These are phyloP conservation scores for Heliconius eleuchia DNA, from an alignment of 1,140 invertebrate genomes.

Conservation along the genomic window DNA sequence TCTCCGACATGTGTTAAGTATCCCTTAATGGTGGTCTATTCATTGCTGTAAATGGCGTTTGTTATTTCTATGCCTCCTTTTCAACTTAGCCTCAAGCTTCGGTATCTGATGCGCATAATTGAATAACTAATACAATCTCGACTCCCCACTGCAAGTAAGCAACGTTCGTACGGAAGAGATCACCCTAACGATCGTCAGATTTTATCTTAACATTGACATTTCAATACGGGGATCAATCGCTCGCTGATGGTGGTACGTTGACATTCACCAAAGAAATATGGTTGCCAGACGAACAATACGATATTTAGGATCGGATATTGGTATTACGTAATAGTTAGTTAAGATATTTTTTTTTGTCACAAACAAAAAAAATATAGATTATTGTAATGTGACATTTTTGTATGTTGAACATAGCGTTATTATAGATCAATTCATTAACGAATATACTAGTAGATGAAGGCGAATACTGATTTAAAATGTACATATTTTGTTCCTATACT, in stretches of 20 bases:
- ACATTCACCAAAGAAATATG: constrained; percentile 28
- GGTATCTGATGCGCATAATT: constrained; percentile 74
- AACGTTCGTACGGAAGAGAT: constrained; percentile 50
- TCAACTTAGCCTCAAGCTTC: constrained; percentile 51
- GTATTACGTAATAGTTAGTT: not conserved
- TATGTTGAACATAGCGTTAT: no score
- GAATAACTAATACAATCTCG: constrained; percentile 67
- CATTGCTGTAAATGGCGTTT: constrained; percentile 52
- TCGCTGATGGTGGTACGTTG: constrained; percentile 39
- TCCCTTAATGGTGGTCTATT: constrained; percentile 46
- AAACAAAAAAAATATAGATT: not conserved
- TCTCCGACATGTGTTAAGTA: constrained; percentile 46
- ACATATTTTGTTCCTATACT: no score
- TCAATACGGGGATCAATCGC: constrained; percentile 64
- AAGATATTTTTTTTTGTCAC: no score
- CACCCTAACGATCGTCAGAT: constrained; percentile 70
- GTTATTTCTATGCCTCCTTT: constrained; percentile 55
- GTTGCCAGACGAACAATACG: constrained; percentile 9
- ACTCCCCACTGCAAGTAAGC: constrained; percentile 52
- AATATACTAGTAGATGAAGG: no score
- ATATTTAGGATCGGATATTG: constrained; percentile 20
- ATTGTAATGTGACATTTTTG: no score
- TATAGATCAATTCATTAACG: no score
- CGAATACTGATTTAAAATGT: no score
- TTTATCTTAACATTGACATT: constrained; percentile 71